Conservation (phyloP, 2,797 vertebrate genomes). For the Discoglossus pictus region DNA sequence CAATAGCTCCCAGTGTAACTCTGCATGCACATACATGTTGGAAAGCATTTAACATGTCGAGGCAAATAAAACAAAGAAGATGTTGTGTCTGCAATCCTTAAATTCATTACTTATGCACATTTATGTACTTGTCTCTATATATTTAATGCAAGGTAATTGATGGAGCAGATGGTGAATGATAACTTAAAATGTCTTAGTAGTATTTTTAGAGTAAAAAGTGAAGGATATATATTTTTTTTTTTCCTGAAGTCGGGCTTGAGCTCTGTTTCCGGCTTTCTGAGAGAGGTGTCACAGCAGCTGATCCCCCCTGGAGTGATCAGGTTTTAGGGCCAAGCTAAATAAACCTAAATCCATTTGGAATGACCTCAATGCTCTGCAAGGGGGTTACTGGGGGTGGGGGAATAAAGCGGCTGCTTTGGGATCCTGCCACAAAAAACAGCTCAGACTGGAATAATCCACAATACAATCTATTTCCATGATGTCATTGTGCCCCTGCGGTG, state of each 20-base stretch:
- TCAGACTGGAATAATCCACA: conserved; percentile 43
- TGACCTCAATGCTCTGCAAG: conserved; percentile 37
- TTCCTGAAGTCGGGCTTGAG: conserved; percentile 1
- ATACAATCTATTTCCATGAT: conserved; percentile 48
- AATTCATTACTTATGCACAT: too few relatives aligned
- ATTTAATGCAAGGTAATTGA: too few relatives aligned
- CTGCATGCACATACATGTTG: too few relatives aligned
- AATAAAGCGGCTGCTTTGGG: conserved; percentile 44
- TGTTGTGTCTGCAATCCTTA: too few relatives aligned
- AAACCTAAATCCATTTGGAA: conserved; percentile 44
- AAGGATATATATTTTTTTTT: too few relatives aligned
- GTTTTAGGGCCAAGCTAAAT: conserved; percentile 41
- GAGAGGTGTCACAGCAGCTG: conserved; percentile 38
- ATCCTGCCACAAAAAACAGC: conserved; percentile 47
- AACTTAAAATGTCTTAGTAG: too few relatives aligned
- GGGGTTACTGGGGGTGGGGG: conserved; percentile 3
- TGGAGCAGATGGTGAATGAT: too few relatives aligned
- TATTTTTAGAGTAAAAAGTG: too few relatives aligned
- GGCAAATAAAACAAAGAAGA: too few relatives aligned
- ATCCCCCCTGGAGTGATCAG: conserved; percentile 31
- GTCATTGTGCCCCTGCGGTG: conserved; percentile 39
- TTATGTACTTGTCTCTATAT: too few relatives aligned
- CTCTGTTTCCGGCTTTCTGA: conserved; percentile 10
- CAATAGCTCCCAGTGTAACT: too few relatives aligned
- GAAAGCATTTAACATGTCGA: too few relatives aligned